Base-by-base conservation (phyloP, 2,888 invertebrate species). In the Parelbella ahira region DNA sequence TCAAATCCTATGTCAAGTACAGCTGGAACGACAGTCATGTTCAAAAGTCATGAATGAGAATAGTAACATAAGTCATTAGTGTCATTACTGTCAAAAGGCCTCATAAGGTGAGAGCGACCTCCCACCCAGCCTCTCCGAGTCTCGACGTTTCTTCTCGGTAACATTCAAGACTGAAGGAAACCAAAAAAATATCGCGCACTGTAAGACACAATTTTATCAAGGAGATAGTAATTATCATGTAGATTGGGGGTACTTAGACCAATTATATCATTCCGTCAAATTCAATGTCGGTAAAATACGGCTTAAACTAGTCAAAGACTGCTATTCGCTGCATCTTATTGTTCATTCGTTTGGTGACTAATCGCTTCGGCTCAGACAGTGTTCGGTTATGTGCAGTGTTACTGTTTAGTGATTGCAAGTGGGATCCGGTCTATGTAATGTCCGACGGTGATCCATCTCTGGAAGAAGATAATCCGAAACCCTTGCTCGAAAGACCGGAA, bases 391-490 rank as follows among this genome's bases (percentile, higher is more conserved):
- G 41, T 33, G 15, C n/a, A 21, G 27, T 11, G 27, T 21, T 37
- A 13, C 2, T 10, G 28, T 28, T 42, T 20, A 27, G 41, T 33
- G 28, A 19, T 9, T 19, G 27, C 6, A n/a, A 12, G 20, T 44
- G 37, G 37, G 13, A 32, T 20, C 36, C 38, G 12, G 36, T 32
- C 21, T 65, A 66, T 78, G 84, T 82, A 62, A 88, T 88, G 88
- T 88, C 88, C 60, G 88, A 88, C 80, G 88, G 87, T 28, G 82
- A 83, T 53, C 88, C 88, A 58, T 88, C 88, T 43, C 72, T 88
- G 29, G 88, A 88, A 64, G 88, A 88, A 62, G 84, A 83, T 53
- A 62, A 81, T 41, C 88, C 88, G 10, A 75, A 75, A 55, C 79
- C 84, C 45, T 62, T 87, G 48, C 58, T 86, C 12, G 73, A 70